These are phyloP conservation scores for Manis javanica DNA, from an alignment of 2,797 vertebrate species.

Conservation along the genomic window DNA sequence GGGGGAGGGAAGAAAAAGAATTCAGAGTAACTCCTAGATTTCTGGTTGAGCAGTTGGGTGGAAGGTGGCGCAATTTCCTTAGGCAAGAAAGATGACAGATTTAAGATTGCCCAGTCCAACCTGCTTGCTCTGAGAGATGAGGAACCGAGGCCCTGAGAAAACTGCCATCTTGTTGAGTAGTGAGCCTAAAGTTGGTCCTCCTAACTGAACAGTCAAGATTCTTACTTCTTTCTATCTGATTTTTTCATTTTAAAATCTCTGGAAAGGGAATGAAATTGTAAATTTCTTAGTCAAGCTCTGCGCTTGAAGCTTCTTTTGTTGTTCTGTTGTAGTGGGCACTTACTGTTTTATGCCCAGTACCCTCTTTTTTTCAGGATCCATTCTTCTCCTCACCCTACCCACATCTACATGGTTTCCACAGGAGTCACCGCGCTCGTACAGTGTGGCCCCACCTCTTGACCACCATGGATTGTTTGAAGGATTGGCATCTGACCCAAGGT, in stretches of 20 bases:
- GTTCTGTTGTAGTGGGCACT: not conserved
- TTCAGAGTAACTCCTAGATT: not conserved
- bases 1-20: not conserved
- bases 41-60: slow-evolving; percentile 3
- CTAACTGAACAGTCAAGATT: not conserved
- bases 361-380: not conserved
- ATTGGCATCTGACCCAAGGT: not conserved
- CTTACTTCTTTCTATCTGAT: not conserved
- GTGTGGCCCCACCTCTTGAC: not conserved
- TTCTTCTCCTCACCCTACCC: not conserved
- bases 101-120: not conserved
- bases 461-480: not conserved
- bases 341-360: not conserved
- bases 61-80: not conserved
- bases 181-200: not conserved
- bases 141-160: not conserved
- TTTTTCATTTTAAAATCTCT: not conserved
- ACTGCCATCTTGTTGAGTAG: not conserved
- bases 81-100: not conserved
- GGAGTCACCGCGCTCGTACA: not conserved
- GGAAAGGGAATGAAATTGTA: not conserved
- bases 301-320: not conserved
- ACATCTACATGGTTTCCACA: not conserved
- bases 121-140: not conserved
- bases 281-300: not conserved